Percentiles rank a stretch among this genome's conserved stretches.
phyloP scores from a whole-genome alignment of 2,797 vertebrate genomes.

The Myioborus melanocephalus region DNA sequence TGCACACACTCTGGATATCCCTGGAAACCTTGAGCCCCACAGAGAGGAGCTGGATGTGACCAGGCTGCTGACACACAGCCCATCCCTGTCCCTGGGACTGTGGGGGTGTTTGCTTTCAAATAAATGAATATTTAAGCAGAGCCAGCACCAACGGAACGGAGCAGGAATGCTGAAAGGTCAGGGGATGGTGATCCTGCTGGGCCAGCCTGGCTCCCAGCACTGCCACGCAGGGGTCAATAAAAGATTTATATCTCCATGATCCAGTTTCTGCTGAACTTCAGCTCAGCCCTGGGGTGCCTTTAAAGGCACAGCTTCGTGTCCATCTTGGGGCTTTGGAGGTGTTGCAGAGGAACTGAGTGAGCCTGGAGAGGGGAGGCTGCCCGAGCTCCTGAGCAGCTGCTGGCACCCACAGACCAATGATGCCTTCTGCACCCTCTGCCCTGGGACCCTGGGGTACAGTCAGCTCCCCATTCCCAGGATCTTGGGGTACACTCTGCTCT shows the following conservation, averaged over 20 bases:
- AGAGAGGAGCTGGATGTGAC: background rate
- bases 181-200: background rate
- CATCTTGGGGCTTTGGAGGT: background rate
- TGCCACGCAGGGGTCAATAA: background rate
- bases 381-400: background rate
- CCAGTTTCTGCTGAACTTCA: conserved; percentile 36
- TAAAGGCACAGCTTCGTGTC: background rate
- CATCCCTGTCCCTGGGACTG: fast-evolving
- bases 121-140: background rate
- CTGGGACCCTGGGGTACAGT: background rate
- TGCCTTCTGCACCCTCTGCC: conserved; percentile 38
- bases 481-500: background rate
- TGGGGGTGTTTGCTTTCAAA: background rate
- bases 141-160: background rate
- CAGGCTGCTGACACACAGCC: background rate
- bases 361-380: background rate
- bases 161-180: background rate
- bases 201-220: background rate
- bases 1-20: background rate
- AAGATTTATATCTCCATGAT: background rate
- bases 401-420: conserved; percentile 36
- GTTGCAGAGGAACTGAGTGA: background rate
- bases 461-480: conserved; percentile 22
- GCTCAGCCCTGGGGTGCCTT: background rate
- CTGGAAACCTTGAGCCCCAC: background rate